Conservation (phyloP, 2,797 vertebrate genomes). For the Helostoma temminkii region DNA sequence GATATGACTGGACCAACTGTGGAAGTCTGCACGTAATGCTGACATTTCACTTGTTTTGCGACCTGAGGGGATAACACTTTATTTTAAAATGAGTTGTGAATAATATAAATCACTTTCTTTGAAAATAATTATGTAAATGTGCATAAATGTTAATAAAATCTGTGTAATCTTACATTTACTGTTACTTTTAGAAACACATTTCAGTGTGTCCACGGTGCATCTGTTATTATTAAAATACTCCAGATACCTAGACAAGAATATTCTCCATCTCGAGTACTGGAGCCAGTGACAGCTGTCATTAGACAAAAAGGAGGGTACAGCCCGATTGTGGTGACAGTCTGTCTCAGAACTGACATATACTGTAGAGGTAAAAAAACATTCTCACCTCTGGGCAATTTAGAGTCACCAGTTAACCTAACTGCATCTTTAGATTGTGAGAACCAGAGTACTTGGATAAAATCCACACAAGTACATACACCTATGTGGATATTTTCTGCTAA, state of each 20-base stretch:
- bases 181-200: conserved; percentile 20
- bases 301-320: too few species aligned
- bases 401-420: too few species aligned
- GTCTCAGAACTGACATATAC: too few species aligned
- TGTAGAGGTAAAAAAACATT: too few species aligned
- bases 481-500: too few species aligned
- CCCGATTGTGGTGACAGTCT: too few species aligned
- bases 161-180: conserved; percentile 50
- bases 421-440: too few species aligned
- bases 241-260: background rate
- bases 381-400: too few species aligned
- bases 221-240: conserved; percentile 1
- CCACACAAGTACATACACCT: too few species aligned
- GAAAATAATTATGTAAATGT: conserved; percentile 81
- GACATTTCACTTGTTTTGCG: conserved; percentile 68
- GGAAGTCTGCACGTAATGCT: conserved; percentile 60
- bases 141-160: conserved; percentile 79
- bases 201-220: background rate
- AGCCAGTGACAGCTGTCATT: too few species aligned
- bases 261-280: background rate
- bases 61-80: conserved; percentile 45
- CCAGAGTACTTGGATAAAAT: too few species aligned
- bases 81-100: conserved; percentile 83
- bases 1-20: conserved; percentile 81
- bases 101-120: conserved; percentile 76